phyloP scores from a whole-genome alignment of 2,113 vertebrate species.

The Mus musculus region GRCm39 chr8:73645001-73645500 shows the following conservation, averaged over 20 bases:
- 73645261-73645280: background rate
- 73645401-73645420: background rate
- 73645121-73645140: background rate
- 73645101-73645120: background rate
- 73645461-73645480: background rate
- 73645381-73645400: background rate
- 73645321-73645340: background rate
- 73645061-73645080: background rate
- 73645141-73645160: background rate
- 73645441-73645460: background rate
- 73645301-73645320: no score
- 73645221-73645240: background rate
- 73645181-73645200: background rate
- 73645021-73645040: background rate
- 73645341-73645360: background rate
- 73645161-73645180: background rate
- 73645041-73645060: background rate
- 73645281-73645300: no score
- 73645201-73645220: constrained; percentile 36
- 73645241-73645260: background rate
- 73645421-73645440: background rate
- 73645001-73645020: background rate
- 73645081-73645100: background rate
- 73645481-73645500: accelerated
- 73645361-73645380: background rate